Base-by-base conservation (phyloP, 2,888 invertebrate species). In the Heliconius charithonia region DNA sequence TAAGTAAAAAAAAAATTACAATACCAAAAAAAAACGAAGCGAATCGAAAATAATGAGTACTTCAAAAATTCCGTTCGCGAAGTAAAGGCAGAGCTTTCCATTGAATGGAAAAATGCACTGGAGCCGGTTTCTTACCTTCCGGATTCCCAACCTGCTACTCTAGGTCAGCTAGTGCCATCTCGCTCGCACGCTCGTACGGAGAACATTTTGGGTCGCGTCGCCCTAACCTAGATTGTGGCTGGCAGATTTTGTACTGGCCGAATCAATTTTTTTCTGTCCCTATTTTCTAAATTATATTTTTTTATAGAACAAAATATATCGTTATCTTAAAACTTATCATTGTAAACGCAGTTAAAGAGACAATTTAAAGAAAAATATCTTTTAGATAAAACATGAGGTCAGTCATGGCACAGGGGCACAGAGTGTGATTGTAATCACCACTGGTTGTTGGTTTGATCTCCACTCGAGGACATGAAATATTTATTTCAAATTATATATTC, bases 61-160 rank as follows among this genome's bases (percentile, higher is more conserved):
- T 51, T 63, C 32, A 89, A 87, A 87, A 85, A 83, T 78, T 82
- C 87, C 85, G 87, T 87, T 87, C 82, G 89, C 88, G 84, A 89
- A 86, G 87, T 87, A 89, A 87, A 86, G 90, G 89, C 88, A 89
- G 89, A 91, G 93, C 93, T 94, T 94, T 94, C 94, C 94, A 93
- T 91, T 93, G 93, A 93, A 92, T 91, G 93, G 93, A 94, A 94
- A 94, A 94, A 94, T 94, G 94, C 93, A 91, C 86, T 87, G 88
- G 85, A 93, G 93, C 94, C 94, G 94, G 94, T 94, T 94, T 92
- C 87, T 88, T 93, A 92, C 93, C 93, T 94, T 93, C 94, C 94
- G 93, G 94, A 94, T 94, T 94, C 94, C 91, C 94, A 94, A 94
- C 94, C 94, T 94, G 93, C 92, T 91, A 87, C 92, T 94, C 93